phyloP scores from a whole-genome alignment of 23 tunicate species.

The Trididemnum clinides region DNA sequence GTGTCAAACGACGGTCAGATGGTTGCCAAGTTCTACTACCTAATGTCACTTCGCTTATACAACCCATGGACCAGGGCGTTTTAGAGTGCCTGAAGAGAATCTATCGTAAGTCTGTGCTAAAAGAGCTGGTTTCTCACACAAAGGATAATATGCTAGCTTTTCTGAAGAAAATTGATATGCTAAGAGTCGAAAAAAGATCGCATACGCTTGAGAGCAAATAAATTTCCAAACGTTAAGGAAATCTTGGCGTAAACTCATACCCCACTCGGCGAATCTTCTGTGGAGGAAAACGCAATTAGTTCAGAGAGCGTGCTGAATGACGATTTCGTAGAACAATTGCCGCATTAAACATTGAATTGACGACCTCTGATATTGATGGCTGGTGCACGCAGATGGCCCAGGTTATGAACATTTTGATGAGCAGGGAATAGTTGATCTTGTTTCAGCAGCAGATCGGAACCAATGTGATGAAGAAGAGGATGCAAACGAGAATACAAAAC shows the following conservation, averaged over 20 bases:
- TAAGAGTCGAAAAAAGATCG: not conserved
- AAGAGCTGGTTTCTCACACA: not conserved
- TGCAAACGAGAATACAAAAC: too few relatives aligned
- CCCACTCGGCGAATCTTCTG: not conserved
- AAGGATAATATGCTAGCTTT: not conserved
- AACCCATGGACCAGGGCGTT: slow-evolving; percentile 2
- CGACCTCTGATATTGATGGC: not conserved
- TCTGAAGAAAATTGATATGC: slow-evolving; percentile 1
- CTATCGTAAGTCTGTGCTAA: not conserved
- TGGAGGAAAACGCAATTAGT: not conserved
- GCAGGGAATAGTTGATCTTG: slow-evolving; percentile 15
- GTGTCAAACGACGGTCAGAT: not conserved
- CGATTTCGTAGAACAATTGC: not conserved
- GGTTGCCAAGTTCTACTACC: too few relatives aligned
- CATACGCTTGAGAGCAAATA: not conserved
- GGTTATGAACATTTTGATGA: slow-evolving; percentile 25
- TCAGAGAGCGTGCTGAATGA: not conserved
- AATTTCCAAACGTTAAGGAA: not conserved
- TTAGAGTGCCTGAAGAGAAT: not conserved
- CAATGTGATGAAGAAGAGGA: too few relatives aligned
- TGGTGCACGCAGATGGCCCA: slow-evolving; percentile 14
- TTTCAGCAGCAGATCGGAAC: not conserved
- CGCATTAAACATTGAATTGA: not conserved
- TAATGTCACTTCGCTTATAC: not conserved
- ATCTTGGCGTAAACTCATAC: slow-evolving; percentile 1